Percentiles rank a stretch among this genome's conserved stretches.
Evolutionary conservation across 1,140 invertebrate species (phyloP).

Genomic region (Mercenaria mercenaria): DNA sequence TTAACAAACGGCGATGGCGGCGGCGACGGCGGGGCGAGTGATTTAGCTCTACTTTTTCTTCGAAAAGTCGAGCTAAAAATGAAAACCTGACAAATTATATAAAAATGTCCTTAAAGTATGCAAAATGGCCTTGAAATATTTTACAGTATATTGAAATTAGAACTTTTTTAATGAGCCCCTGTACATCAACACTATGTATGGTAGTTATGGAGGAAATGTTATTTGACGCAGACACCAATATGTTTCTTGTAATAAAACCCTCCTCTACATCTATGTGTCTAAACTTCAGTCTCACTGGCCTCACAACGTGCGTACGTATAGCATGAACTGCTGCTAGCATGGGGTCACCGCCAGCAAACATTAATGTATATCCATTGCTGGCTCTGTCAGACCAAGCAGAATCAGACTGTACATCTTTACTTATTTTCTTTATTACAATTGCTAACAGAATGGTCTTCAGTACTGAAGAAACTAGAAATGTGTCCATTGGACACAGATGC

Average conservation of each 20-base stretch:
- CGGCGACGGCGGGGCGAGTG: too few relatives aligned
- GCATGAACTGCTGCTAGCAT: constrained; percentile 62
- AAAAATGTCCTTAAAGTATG: too few relatives aligned
- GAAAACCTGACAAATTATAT: too few relatives aligned
- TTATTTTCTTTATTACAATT: too few relatives aligned
- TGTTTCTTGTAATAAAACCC: constrained; percentile 1
- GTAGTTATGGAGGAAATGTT: constrained; percentile 46
- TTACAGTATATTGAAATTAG: too few relatives aligned
- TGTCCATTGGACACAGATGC: too few relatives aligned
- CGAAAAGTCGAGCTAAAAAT: too few relatives aligned
- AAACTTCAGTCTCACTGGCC: constrained; percentile 54
- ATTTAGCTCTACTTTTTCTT: too few relatives aligned
- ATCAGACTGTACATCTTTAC: constrained; percentile 59
- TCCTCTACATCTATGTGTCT: constrained; percentile 47
- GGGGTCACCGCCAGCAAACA: background rate
- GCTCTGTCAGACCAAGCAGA: constrained; percentile 1
- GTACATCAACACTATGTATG: background rate
- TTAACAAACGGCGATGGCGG: too few relatives aligned
- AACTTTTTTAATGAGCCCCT: constrained; percentile 36
- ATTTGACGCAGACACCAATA: constrained; percentile 52
- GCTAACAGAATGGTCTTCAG: too few relatives aligned
- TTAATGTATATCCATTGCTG: constrained; percentile 50
- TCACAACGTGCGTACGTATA: constrained; percentile 48
- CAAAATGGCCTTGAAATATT: too few relatives aligned
- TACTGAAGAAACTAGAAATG: too few relatives aligned